Evolutionary conservation across 2,113 vertebrate genomes (phyloP).

Genomic region (Spilogale gracilis): DNA sequence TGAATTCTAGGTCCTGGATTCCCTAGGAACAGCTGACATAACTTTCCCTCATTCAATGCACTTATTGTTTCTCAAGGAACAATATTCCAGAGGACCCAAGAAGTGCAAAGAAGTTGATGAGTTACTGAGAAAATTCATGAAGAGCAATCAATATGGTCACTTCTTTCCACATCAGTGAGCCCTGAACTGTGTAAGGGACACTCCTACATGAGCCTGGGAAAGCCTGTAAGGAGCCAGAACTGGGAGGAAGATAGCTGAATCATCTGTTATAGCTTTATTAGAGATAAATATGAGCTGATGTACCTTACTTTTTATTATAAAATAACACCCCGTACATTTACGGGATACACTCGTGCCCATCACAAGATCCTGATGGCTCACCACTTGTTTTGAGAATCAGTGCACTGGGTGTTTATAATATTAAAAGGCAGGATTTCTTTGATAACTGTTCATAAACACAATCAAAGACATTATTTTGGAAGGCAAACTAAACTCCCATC

Average conservation of each 20-base stretch:
- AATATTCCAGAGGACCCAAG: background rate
- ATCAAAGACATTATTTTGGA: background rate
- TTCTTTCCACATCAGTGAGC: background rate
- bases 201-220: background rate
- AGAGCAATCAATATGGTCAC: background rate
- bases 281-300: background rate
- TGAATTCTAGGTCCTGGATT: background rate
- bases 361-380: background rate
- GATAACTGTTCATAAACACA: background rate
- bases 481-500: background rate
- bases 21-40: background rate
- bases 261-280: background rate
- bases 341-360: background rate
- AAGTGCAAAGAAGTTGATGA: background rate
- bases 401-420: background rate
- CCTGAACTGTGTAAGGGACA: background rate
- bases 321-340: background rate
- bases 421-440: background rate
- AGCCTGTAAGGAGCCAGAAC: background rate
- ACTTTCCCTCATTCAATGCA: background rate
- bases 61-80: background rate
- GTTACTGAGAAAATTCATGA: background rate
- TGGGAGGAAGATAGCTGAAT: background rate
- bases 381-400: background rate
- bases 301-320: background rate